phyloP scores from a whole-genome alignment of 1,140 invertebrate genomes.

The Drosophila oshimai region DNA sequence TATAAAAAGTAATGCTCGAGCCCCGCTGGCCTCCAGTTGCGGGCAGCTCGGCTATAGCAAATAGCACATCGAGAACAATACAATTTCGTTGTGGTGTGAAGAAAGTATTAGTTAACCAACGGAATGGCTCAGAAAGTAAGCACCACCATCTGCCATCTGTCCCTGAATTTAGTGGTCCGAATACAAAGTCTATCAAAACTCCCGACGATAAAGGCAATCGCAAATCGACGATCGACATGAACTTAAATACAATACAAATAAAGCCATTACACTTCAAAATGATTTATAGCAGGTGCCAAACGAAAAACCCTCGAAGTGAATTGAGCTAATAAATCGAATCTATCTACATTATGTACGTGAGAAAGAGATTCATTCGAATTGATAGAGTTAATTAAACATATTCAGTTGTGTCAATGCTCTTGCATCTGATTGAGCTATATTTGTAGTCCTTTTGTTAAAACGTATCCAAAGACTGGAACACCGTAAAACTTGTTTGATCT shows the following conservation, averaged over 20 bases:
- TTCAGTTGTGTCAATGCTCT: background rate
- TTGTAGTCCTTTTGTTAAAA: conserved; percentile 1
- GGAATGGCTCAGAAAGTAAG: conserved; percentile 64
- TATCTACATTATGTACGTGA: background rate
- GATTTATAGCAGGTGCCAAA: conserved; percentile 14
- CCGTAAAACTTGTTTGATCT: conserved; percentile 8
- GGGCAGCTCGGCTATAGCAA: conserved; percentile 42
- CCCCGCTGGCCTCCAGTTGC: conserved; percentile 48
- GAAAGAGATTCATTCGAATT: conserved; percentile 14
- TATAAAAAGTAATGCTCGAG: conserved; percentile 64
- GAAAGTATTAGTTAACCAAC: conserved; percentile 48
- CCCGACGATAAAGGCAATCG: background rate
- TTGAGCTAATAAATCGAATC: conserved; percentile 3
- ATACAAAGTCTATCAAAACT: conserved; percentile 6
- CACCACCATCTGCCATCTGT: background rate
- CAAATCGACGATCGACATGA: conserved; percentile 23
- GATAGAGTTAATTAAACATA: background rate
- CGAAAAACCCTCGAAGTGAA: conserved; percentile 4
- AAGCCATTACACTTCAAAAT: conserved; percentile 21
- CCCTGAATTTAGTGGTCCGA: background rate
- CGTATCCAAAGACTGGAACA: background rate
- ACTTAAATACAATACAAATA: conserved; percentile 3
- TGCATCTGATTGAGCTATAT: background rate
- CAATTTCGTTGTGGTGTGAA: background rate
- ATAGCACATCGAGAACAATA: conserved; percentile 8